Base-by-base conservation (phyloP, 2,113 vertebrate species). In the Cyphomyrus plagiostoma region DNA sequence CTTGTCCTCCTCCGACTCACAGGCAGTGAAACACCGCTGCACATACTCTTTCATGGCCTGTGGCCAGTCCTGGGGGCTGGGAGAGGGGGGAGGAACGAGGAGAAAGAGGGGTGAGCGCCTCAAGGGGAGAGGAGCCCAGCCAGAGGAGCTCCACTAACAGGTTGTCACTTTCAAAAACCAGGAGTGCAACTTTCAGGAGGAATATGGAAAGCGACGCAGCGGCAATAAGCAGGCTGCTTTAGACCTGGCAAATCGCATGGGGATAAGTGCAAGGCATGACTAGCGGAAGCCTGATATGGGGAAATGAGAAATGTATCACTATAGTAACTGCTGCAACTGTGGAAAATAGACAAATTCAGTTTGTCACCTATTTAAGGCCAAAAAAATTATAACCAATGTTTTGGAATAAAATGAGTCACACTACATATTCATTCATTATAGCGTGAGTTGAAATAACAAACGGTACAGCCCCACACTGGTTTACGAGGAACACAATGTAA, bases 11-110 rank as follows among this genome's bases (percentile, higher is more conserved):
- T 98, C 97, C 0, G 97, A 96, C 92, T 98, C 97, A 4, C 98
- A 98, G 49, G 97, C 97, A 0, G 97, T 97, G 90, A 98, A 98
- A 93, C 98, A 98, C 30, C 97, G 96, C 90, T 98, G 97, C 49
- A 98, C 98, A 0, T 98, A 98, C 87, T 98, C 97, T 91, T 98
- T 98, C 98, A 98, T 98, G 21, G 97, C 96, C 92, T 97, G 97
- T 0, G 98, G 98, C 98, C 98, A 98, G 85, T 98, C 97, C 15
- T 98, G 97, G 0, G 97, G 97, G 91, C 97, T 98, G 91, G 7
- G 11, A 19, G 17, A 26, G 1, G 91, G 5, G 77, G 35, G 66
- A 50, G 9, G 88, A 30, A 4, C 3, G 42, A 45, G 42, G 21
- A 48, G 10, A 49, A 3, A 48, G 4, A 15, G 3, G 3, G 23